Evolutionary conservation across 2,888 invertebrate species (phyloP).

Genomic region (Neuroscelio doddi): DNA sequence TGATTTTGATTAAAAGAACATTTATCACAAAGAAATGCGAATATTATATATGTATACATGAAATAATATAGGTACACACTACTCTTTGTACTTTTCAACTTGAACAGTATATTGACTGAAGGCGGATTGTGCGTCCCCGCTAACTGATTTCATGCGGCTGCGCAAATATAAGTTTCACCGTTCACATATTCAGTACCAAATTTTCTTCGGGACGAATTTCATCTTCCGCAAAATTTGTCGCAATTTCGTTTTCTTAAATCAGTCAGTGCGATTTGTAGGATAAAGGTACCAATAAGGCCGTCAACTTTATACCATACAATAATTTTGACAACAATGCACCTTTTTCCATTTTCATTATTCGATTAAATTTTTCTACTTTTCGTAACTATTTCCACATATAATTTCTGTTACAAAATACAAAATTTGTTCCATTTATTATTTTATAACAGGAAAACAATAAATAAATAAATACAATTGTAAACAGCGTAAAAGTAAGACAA

Average conservation of each 20-base stretch:
- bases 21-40: too few relatives aligned
- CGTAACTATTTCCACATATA: too few relatives aligned
- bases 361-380: not conserved
- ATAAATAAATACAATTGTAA: too few relatives aligned
- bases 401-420: too few relatives aligned
- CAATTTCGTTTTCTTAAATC: conserved; percentile 18
- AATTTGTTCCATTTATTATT: too few relatives aligned
- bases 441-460: too few relatives aligned
- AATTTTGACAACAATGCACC: not conserved
- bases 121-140: conserved; percentile 68
- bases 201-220: conserved; percentile 54
- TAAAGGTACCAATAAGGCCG: conserved; percentile 4
- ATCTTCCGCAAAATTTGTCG: conserved; percentile 61
- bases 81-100: conserved; percentile 5
- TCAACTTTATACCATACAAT: not conserved
- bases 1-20: too few relatives aligned
- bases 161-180: conserved; percentile 71
- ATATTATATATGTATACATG: not conserved
- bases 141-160: conserved; percentile 72
- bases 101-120: conserved; percentile 68
- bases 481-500: too few relatives aligned
- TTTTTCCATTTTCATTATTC: not conserved
- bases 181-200: conserved; percentile 57
- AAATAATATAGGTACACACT: too few relatives aligned
- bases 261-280: conserved; percentile 1